These are phyloP conservation scores for Harpalus rubripes DNA, from an alignment of 2,888 invertebrate genomes.

Conservation along the genomic window DNA sequence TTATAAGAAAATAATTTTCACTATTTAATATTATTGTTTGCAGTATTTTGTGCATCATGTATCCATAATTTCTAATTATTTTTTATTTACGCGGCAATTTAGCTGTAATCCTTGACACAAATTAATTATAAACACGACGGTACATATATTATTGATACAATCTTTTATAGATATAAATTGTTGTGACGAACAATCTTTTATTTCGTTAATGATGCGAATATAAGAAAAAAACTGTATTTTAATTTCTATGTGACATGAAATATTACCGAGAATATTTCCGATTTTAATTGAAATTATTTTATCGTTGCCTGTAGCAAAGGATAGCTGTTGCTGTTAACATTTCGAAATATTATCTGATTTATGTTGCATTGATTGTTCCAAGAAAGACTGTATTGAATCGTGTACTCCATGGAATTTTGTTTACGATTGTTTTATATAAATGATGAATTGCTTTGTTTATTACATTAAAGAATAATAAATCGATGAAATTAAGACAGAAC, in stretches of 20 bases:
- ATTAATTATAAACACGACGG: constrained; percentile 61
- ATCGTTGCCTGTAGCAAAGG: neutral
- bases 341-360: constrained; percentile 24
- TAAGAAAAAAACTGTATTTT: constrained; percentile 6
- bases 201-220: constrained; percentile 62
- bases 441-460: constrained; percentile 6
- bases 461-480: neutral
- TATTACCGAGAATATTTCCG: constrained; percentile 41
- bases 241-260: constrained; percentile 34
- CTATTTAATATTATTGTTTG: neutral
- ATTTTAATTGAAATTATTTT: constrained; percentile 59
- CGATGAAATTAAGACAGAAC: constrained; percentile 5
- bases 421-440: constrained; percentile 4
- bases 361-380: neutral
- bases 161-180: constrained; percentile 56
- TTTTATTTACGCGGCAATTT: constrained; percentile 60
- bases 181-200: constrained; percentile 44
- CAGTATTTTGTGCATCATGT: constrained; percentile 28
- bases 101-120: constrained; percentile 63
- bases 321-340: constrained; percentile 46
- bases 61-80: constrained; percentile 66
- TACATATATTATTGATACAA: constrained; percentile 62
- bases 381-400: neutral
- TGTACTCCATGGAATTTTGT: neutral
- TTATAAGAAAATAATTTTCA: neutral